Base-by-base conservation (phyloP, 2,888 invertebrate genomes). In the Caenorhabditis wallacei region DNA sequence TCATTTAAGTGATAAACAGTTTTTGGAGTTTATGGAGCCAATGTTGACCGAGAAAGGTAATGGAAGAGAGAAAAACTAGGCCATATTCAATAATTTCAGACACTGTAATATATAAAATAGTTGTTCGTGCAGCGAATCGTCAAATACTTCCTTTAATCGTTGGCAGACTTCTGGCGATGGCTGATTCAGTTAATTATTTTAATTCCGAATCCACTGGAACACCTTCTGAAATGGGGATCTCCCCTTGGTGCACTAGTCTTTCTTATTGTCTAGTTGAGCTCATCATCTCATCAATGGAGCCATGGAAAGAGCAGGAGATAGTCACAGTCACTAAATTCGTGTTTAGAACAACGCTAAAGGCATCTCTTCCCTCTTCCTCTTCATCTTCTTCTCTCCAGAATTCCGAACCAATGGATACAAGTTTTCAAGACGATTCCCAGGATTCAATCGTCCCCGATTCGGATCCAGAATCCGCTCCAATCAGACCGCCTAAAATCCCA, bases 21-120 rank as follows among this genome's bases (percentile, higher is more conserved):
- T 83, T 70, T 22, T 83, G n/a, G 64, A 79, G 43, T 83, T 75
- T n/a, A 8, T 79, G 11, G 79, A 79, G 46, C 74, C 79, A 16
- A 20, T 64, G 51, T 20, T 83, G 20, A 48, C 70, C 0, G 56
- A 70, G 1, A 51, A 51, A 61, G 70, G 64, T 76, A 63, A 24
- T 48, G n/a, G 46, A 48, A 18, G 46, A 13, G 40, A 40, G 40
- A 40, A 40, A 40, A 40, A 11, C 30, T 30, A 30, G 30, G 3
- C 30, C 30, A 30, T n/a, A n/a, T n/a, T n/a, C n/a, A n/a, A n/a
- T n/a, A 22, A 35, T 74, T 75, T 26, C 66, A 78, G 78, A 78
- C 0, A 64, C 71, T 2, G 10, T 18, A 1, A 20, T 79, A 5
- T 48, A 48, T n/a, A 79, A 79, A 51, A 56, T 51, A 16, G 46